phyloP scores from a whole-genome alignment of 2,797 vertebrate species.

The Parotocinclus haroldoi region DNA sequence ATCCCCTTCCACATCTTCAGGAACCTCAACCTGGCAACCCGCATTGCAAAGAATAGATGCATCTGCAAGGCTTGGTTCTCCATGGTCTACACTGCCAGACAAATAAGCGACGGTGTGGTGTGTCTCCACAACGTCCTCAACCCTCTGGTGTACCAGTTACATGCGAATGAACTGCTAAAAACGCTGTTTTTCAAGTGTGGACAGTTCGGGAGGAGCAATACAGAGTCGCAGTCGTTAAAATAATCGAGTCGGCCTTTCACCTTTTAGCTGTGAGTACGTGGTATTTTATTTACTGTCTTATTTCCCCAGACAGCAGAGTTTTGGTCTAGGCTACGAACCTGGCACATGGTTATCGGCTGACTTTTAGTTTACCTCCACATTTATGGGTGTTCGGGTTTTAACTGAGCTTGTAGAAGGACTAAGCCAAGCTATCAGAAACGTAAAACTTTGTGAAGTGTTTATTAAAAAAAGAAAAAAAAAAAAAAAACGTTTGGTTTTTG shows the following conservation, averaged over 20 bases:
- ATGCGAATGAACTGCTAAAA: conserved; percentile 54
- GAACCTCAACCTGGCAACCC: conserved; percentile 70
- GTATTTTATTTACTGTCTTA: too few relatives aligned
- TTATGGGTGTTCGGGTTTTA: too few relatives aligned
- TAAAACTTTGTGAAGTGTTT: too few relatives aligned
- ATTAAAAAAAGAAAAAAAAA: too few relatives aligned
- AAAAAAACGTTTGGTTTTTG: too few relatives aligned
- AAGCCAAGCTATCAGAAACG: too few relatives aligned
- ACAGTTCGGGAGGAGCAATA: background rate
- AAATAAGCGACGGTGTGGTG: conserved; percentile 72
- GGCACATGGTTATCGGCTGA: too few relatives aligned
- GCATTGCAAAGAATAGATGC: conserved; percentile 41
- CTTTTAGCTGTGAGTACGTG: background rate
- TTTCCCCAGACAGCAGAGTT: too few relatives aligned
- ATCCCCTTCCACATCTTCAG: conserved; percentile 74
- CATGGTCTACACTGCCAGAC: conserved; percentile 66
- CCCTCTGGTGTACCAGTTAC: conserved; percentile 73
- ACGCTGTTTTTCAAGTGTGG: conserved; percentile 7
- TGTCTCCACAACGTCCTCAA: conserved; percentile 79
- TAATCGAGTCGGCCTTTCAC: background rate
- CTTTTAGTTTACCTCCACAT: too few relatives aligned
- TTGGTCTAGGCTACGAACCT: too few relatives aligned
- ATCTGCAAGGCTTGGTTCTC: conserved; percentile 52
- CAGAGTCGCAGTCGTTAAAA: background rate
- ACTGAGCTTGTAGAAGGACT: too few relatives aligned